Percentiles rank a stretch among this genome's conserved stretches.
phyloP scores from a whole-genome alignment of 2,888 invertebrate species.

The Hypena proboscidalis region DNA sequence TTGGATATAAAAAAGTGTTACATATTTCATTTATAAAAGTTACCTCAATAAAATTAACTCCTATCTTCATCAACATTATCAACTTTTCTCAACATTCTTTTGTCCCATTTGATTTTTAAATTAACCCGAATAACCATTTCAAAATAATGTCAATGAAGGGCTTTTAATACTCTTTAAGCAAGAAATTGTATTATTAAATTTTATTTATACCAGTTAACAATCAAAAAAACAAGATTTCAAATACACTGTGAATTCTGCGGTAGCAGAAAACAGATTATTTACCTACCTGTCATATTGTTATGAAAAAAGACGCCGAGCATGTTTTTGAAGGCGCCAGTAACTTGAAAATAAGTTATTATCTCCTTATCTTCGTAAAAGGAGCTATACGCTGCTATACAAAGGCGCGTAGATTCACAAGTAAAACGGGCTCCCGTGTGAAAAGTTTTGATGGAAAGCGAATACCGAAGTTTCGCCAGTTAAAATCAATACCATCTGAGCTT shows the following conservation, averaged over 20 bases:
- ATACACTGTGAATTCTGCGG: constrained; percentile 14
- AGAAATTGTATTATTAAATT: no score
- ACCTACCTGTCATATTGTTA: constrained; percentile 8
- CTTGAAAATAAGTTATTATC: constrained; percentile 43
- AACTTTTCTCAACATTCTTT: no score
- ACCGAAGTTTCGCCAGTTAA: constrained; percentile 38
- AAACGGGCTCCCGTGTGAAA: constrained; percentile 45
- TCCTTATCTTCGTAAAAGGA: constrained; percentile 38
- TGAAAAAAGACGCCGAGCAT: constrained; percentile 18
- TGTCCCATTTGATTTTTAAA: no score
- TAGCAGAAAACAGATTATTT: constrained; percentile 14
- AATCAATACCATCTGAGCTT: constrained; percentile 29
- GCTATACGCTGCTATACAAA: constrained; percentile 34
- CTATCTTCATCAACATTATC: no score
- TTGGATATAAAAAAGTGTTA: no score
- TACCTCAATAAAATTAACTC: no score
- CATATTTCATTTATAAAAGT: no score
- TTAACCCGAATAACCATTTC: no score
- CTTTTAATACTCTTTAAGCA: no score
- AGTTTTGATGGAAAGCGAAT: constrained; percentile 52
- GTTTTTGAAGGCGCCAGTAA: constrained; percentile 26
- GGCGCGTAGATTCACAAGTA: constrained; percentile 29
- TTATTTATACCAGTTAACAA: no score
- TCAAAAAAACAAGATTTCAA: neutral
- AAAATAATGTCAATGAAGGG: no score